These are phyloP conservation scores for Regulus satrapa DNA, from an alignment of 2,113 vertebrate species.

Conservation along the genomic window DNA sequence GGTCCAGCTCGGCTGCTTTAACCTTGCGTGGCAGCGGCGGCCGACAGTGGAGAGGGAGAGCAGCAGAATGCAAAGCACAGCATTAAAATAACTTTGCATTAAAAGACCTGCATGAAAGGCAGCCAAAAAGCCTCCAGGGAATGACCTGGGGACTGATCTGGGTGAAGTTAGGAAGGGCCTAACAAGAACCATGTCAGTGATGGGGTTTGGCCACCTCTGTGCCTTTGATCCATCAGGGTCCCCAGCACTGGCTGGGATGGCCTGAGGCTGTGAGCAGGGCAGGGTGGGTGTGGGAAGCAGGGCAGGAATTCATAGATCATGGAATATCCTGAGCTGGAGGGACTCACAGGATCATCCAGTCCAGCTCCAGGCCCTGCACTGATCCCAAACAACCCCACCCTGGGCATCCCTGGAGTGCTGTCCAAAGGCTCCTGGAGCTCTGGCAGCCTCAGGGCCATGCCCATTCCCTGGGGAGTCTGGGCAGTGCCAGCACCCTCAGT, in stretches of 20 bases:
- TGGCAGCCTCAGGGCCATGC: background rate
- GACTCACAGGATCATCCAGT: background rate
- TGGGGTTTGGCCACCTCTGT: background rate
- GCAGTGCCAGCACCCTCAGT: background rate
- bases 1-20: background rate
- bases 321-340: background rate
- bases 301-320: background rate
- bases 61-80: background rate
- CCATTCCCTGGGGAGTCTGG: background rate
- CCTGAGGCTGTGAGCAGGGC: fast-evolving
- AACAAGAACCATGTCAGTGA: fast-evolving
- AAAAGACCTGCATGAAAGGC: background rate
- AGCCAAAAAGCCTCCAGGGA: background rate
- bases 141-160: fast-evolving
- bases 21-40: background rate
- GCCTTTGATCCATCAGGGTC: fast-evolving
- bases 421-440: background rate
- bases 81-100: background rate
- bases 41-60: background rate
- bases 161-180: background rate
- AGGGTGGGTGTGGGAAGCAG: background rate
- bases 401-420: fast-evolving
- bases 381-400: background rate
- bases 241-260: background rate
- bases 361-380: fast-evolving